phyloP scores from a whole-genome alignment of 2,113 vertebrate genomes.

The Brienomyrus brachyistius region DNA sequence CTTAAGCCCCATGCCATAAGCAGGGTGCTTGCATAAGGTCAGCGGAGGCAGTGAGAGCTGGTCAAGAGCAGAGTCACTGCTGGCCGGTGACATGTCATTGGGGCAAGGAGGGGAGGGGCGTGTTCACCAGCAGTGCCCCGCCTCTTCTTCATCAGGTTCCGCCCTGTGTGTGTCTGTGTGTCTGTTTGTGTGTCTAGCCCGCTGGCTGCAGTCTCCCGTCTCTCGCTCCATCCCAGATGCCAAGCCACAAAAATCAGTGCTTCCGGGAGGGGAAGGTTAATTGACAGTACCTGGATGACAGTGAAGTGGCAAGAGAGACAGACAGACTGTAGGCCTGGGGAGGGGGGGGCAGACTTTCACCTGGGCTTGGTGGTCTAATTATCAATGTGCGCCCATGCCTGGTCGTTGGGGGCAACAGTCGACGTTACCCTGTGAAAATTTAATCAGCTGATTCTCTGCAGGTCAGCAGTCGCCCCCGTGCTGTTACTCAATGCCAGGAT shows the following conservation, averaged over 20 bases:
- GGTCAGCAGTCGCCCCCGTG: not conserved
- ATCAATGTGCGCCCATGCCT: not conserved
- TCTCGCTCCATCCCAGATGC: not conserved
- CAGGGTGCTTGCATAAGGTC: not conserved
- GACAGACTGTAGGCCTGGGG: not conserved
- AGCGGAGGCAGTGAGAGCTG: not conserved
- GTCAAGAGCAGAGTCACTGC: not conserved
- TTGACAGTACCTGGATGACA: not conserved
- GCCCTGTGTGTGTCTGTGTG: too few relatives aligned
- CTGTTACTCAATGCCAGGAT: not conserved
- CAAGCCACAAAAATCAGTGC: not conserved
- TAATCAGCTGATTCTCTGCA: not conserved
- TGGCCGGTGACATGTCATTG: not conserved
- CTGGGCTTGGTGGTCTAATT: not conserved
- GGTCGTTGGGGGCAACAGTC: conserved; percentile 27
- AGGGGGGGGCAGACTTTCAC: not conserved
- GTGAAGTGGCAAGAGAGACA: not conserved
- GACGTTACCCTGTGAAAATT: conserved; percentile 41
- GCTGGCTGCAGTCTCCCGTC: too few relatives aligned
- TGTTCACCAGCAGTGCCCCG: not conserved
- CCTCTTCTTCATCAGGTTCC: too few relatives aligned
- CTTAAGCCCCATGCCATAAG: not conserved
- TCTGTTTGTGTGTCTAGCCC: not conserved
- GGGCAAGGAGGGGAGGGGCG: not conserved
- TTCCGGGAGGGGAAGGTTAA: not conserved